phyloP scores from a whole-genome alignment of 2,888 invertebrate species.

The Pherbina coryleti region DNA sequence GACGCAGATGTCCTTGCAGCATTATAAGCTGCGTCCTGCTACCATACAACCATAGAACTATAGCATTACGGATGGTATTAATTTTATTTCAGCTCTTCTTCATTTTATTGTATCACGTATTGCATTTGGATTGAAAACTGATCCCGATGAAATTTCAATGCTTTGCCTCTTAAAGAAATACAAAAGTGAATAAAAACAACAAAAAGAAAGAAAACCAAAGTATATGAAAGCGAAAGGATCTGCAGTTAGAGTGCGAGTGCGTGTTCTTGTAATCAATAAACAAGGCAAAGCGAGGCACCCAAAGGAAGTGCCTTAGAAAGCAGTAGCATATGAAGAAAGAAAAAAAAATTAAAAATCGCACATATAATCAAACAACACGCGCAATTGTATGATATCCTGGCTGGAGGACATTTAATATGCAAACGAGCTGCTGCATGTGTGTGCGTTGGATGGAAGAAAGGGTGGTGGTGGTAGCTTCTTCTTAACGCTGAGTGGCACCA shows the following conservation, averaged over 20 bases:
- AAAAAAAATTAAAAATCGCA: background rate
- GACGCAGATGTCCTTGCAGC: slow-evolving; percentile 35
- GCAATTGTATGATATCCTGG: slow-evolving; percentile 22
- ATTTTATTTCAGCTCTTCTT: background rate
- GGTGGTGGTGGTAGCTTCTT: slow-evolving; percentile 5
- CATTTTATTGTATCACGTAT: background rate
- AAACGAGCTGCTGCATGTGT: slow-evolving; percentile 31
- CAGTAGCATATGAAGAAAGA: background rate
- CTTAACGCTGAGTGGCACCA: background rate
- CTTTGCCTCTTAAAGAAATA: slow-evolving; percentile 4
- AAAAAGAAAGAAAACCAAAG: background rate
- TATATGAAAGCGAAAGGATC: background rate
- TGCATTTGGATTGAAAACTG: slow-evolving; percentile 33
- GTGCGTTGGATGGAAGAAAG: background rate
- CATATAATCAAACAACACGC: slow-evolving; percentile 1
- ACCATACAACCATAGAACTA: background rate
- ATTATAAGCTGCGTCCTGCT: background rate
- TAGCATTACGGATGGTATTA: background rate
- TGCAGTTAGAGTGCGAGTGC: background rate
- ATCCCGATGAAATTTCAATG: slow-evolving; percentile 32
- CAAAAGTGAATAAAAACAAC: background rate
- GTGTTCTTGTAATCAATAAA: slow-evolving; percentile 10
- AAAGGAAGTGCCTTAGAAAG: slow-evolving; percentile 21
- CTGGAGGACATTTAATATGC: slow-evolving; percentile 41
- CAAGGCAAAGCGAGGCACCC: slow-evolving; percentile 18